Percentiles rank a stretch among this genome's conserved stretches.
phyloP scores from a whole-genome alignment of 2,888 invertebrate species.

The Clanis bilineata region DNA sequence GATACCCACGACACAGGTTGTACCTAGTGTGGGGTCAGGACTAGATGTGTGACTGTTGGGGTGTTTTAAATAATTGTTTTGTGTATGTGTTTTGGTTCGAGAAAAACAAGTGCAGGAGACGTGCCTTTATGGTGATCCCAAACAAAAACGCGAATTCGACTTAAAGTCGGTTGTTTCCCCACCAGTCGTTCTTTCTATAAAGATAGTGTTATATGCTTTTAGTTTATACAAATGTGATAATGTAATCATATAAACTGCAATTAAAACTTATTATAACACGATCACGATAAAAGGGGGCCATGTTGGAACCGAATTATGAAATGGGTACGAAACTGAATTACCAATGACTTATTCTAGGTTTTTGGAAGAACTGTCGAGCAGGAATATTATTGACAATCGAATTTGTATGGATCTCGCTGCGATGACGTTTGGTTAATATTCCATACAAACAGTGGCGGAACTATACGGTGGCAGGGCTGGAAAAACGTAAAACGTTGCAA shows the following conservation, averaged over 20 bases:
- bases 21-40: too few species aligned
- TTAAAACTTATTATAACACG: slow-evolving; percentile 13
- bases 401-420: too few species aligned
- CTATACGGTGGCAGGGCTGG: too few species aligned
- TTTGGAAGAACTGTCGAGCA: background rate
- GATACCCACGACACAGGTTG: too few species aligned
- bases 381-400: too few species aligned
- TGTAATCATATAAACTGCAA: slow-evolving; percentile 1
- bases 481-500: too few species aligned
- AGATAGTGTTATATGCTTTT: slow-evolving; percentile 25
- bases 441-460: too few species aligned
- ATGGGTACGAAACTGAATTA: slow-evolving; percentile 8
- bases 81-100: too few species aligned
- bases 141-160: background rate
- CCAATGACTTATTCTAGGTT: background rate
- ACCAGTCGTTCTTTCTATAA: background rate
- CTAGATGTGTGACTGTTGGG: too few species aligned
- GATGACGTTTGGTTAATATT: too few species aligned
- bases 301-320: slow-evolving; percentile 10
- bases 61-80: background rate
- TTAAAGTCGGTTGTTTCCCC: background rate
- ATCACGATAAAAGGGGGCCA: slow-evolving; percentile 10
- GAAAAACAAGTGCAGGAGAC: too few species aligned
- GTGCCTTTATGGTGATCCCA: background rate
- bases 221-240: slow-evolving; percentile 19